A percentile compares a stretch with the other conserved stretches of the same genome.
Evolutionary conservation across 2,888 invertebrate species (phyloP).

Genomic region (Lydus trimaculatus): DNA sequence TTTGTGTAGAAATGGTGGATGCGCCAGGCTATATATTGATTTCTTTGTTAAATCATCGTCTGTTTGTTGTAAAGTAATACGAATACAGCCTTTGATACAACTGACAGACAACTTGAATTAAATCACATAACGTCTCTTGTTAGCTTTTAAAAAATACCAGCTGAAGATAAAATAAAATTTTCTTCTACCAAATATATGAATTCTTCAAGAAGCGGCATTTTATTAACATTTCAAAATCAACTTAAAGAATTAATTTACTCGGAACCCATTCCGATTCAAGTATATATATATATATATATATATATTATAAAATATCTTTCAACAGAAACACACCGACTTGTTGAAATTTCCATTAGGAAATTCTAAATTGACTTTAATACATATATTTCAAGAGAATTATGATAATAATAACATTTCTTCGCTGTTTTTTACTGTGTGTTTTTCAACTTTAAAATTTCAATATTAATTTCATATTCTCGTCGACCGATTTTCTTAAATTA

Average conservation of each 20-base stretch:
- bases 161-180: not conserved
- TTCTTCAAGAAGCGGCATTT: not conserved
- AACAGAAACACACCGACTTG: not conserved
- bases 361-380: not conserved
- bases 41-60: too few relatives aligned
- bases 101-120: too few relatives aligned
- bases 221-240: not conserved
- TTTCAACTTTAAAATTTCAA: constrained; percentile 1
- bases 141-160: too few relatives aligned
- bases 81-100: too few relatives aligned
- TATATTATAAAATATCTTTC: not conserved
- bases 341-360: not conserved
- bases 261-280: not conserved
- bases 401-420: not conserved
- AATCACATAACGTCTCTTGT: too few relatives aligned
- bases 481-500: constrained; percentile 29
- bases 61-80: too few relatives aligned
- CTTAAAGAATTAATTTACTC: not conserved
- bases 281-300: too few relatives aligned
- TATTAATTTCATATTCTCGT: constrained; percentile 27
- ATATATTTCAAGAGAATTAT: not conserved
- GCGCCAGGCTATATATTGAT: not conserved
- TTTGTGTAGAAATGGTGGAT: not conserved
- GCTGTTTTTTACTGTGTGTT: not conserved
- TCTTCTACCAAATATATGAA: not conserved